Percentiles rank a stretch among this genome's conserved stretches.
Evolutionary conservation across 2,797 vertebrate species (phyloP).

Genomic region (Siniperca obscura): DNA sequence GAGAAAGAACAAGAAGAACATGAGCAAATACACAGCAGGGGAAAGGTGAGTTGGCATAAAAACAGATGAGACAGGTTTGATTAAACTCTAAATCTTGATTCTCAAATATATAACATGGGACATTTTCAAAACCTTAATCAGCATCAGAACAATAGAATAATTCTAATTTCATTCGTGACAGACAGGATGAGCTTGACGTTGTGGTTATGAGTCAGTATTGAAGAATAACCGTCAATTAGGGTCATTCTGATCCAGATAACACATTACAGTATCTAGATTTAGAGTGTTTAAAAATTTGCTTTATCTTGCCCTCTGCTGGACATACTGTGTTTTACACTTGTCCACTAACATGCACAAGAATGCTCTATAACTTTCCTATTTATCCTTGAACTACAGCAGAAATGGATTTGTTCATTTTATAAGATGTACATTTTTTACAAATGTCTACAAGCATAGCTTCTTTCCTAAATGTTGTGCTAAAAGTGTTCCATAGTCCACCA

Average conservation of each 20-base stretch:
- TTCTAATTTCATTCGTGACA: not conserved
- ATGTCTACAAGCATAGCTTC: not conserved
- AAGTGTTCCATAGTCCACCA: no score
- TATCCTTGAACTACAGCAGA: not conserved
- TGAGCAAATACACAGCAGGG: not conserved
- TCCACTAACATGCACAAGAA: not conserved
- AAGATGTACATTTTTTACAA: not conserved
- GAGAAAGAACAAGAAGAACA: constrained; percentile 1
- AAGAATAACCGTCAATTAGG: not conserved
- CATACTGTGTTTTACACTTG: constrained; percentile 7
- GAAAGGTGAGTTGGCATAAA: not conserved
- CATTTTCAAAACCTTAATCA: not conserved
- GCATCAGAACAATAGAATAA: not conserved
- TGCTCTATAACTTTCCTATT: not conserved
- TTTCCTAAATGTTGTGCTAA: no score
- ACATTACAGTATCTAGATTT: not conserved
- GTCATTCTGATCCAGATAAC: not conserved
- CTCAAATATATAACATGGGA: not conserved
- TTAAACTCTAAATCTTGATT: not conserved
- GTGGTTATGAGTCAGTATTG: not conserved
- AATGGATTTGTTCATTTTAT: not conserved
- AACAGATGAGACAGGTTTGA: not conserved
- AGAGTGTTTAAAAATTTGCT: constrained; percentile 1
- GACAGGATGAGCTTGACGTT: not conserved
- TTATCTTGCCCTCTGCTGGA: constrained; percentile 51